Conservation (phyloP, 2,888 invertebrate genomes). For the Anthrax anthrax region DNA sequence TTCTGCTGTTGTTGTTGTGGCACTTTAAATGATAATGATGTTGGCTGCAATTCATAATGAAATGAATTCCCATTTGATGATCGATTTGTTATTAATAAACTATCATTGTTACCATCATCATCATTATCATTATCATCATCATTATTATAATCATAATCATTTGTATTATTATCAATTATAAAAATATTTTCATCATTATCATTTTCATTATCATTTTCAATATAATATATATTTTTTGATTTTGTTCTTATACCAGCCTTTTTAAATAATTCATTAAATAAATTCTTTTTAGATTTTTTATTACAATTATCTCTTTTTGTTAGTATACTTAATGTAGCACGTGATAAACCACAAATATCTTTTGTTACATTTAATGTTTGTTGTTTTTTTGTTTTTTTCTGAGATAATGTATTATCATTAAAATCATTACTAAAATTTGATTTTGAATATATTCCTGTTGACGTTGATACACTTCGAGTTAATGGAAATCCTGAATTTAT, state of each 20-base stretch:
- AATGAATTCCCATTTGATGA: too few relatives aligned
- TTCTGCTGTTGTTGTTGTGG: too few relatives aligned
- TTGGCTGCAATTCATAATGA: slow-evolving; percentile 15
- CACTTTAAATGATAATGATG: slow-evolving; percentile 26
- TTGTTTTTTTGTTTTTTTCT: slow-evolving; percentile 11
- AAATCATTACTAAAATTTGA: background rate
- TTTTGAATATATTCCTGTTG: slow-evolving; percentile 28
- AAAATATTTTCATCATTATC: slow-evolving; percentile 24
- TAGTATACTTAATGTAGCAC: slow-evolving; percentile 20
- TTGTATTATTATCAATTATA: slow-evolving; percentile 17
- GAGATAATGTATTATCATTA: background rate
- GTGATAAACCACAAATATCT: slow-evolving; percentile 25
- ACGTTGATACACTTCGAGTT: slow-evolving; percentile 32
- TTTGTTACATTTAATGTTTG: slow-evolving; percentile 10
- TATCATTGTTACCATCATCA: too few relatives aligned
- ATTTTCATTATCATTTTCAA: slow-evolving; percentile 15
- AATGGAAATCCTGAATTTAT: slow-evolving; percentile 27
- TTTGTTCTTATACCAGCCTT: slow-evolving; percentile 28
- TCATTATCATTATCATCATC: too few relatives aligned
- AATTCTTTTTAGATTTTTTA: slow-evolving; percentile 32
- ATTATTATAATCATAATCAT: too few relatives aligned
- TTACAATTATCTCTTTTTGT: too few relatives aligned
- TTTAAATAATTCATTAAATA: slow-evolving; percentile 32
- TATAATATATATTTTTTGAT: slow-evolving; percentile 32
- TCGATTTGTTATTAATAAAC: too few relatives aligned